These are phyloP conservation scores for Bursaphelenchus okinawaensis DNA, from an alignment of 2,888 invertebrate genomes.

Conservation along the genomic window DNA sequence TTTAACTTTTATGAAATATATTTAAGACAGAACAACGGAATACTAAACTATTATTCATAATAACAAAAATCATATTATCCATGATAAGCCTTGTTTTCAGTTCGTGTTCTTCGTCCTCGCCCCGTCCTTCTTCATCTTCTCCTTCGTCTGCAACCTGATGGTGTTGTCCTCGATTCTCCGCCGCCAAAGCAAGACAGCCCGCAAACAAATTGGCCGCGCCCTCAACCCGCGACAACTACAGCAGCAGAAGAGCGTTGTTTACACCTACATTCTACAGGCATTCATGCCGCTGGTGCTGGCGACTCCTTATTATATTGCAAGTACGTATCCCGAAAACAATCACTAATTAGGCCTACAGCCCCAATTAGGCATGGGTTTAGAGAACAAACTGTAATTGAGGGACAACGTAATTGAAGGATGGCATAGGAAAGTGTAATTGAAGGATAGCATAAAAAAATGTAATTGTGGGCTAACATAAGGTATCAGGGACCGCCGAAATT, in stretches of 20 bases:
- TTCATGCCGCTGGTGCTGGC: constrained; percentile 35
- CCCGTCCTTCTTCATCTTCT: constrained; percentile 39
- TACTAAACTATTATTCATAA: too few species aligned
- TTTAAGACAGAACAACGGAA: too few species aligned
- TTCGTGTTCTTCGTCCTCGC: constrained; percentile 41
- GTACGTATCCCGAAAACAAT: constrained; percentile 27
- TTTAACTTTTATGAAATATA: too few species aligned
- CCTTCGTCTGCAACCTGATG: constrained; percentile 36
- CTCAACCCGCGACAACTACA: constrained; percentile 38
- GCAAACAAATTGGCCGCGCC: constrained; percentile 36
- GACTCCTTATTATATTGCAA: constrained; percentile 42
- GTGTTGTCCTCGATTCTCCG: constrained; percentile 34
- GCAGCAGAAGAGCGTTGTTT: constrained; percentile 36
- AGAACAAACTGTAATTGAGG: too few species aligned
- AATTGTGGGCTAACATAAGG: too few species aligned
- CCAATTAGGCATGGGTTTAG: neutral
- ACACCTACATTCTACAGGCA: constrained; percentile 36
- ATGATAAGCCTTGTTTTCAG: too few species aligned
- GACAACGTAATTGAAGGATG: too few species aligned
- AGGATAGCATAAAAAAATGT: too few species aligned
- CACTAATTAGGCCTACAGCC: neutral
- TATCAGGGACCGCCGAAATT: too few species aligned
- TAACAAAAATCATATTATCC: too few species aligned
- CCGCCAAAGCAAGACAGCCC: constrained; percentile 38
- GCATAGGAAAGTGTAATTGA: too few species aligned